Evolutionary conservation across 2,888 invertebrate species (phyloP).

Genomic region (Melinaea marsaeus): DNA sequence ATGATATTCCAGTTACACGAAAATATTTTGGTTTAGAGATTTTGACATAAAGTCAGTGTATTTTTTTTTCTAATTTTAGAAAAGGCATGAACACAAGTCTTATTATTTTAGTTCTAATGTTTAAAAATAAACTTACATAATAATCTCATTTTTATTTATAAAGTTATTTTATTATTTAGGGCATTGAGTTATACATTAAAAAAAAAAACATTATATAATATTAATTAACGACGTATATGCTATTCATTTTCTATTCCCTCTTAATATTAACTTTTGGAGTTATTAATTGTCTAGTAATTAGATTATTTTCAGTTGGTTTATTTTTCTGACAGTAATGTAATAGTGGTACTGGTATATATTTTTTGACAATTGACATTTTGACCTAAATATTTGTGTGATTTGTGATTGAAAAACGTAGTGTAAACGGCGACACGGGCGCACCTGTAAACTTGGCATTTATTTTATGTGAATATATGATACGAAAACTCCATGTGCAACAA

Average conservation of each 20-base stretch:
- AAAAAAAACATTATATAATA: too few species aligned
- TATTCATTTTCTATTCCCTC: too few species aligned
- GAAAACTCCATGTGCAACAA: neutral
- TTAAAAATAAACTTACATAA: too few species aligned
- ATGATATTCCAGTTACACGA: neutral
- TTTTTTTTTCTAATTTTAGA: neutral
- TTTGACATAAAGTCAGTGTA: neutral
- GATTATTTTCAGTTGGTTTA: neutral
- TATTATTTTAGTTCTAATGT: neutral
- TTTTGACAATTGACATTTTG: neutral
- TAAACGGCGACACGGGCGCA: constrained; percentile 1
- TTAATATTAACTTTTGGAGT: too few species aligned
- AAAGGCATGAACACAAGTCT: neutral
- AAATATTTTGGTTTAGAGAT: constrained; percentile 10
- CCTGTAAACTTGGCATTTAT: neutral
- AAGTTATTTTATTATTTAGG: too few species aligned
- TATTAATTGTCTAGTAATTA: too few species aligned
- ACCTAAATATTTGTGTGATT: constrained; percentile 2
- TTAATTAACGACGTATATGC: too few species aligned
- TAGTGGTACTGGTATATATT: too few species aligned
- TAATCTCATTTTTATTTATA: too few species aligned
- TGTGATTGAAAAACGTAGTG: neutral
- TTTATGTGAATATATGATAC: neutral
- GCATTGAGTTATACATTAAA: too few species aligned
- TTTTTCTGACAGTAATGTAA: neutral